Base-by-base conservation (phyloP, 2,888 invertebrate species). In the Chymomyza amoena region DNA sequence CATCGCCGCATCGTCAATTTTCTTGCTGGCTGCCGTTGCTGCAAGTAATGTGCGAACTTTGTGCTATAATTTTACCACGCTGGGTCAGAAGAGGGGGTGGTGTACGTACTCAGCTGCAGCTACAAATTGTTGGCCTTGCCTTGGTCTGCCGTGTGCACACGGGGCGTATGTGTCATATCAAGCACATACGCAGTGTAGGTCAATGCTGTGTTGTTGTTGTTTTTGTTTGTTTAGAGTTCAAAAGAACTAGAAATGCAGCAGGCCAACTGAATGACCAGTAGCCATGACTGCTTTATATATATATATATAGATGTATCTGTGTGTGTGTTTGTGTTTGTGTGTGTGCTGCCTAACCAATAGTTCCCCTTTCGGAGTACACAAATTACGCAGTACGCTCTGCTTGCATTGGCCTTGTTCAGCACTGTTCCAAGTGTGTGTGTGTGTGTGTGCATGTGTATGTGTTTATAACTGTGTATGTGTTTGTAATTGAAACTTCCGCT, bases 401-500 rank as follows among this genome's bases (percentile, higher is more conserved):
- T 57, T 68, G 61, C 70, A 68, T 68, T 77, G 73, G 68, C 75
- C 74, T 73, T 74, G 69, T 62, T 45, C 57, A 25, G 57, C 9
- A 16, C 15, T 32, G 51, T 7, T 57, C 32, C 4, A 9, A 32
- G 39, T 36, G 62, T 28, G 20, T 50, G 56, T 61, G 39, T 18
- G 50, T n/a, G 32, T 15, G n/a, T 25, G n/a, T n/a, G n/a, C 52
- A 25, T 50, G 18, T 61, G 39, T 56, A 50, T 45, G 25, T 20
- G 62, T 45, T 62, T 61, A 65, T 39, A 28, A 57, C 60, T 60
- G 70, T 68, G 68, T 59, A 65, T 66, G 70, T 77, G 72, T 79
- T 76, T 76, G 73, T 82, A 84, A 84, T 84, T 84, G 85, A 84
- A 84, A 84, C 84, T 84, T 87, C 85, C 87, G 87, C 85, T 81